These are phyloP conservation scores for Ictalurus furcatus DNA, from an alignment of 2,113 vertebrate species.

Conservation along the genomic window DNA sequence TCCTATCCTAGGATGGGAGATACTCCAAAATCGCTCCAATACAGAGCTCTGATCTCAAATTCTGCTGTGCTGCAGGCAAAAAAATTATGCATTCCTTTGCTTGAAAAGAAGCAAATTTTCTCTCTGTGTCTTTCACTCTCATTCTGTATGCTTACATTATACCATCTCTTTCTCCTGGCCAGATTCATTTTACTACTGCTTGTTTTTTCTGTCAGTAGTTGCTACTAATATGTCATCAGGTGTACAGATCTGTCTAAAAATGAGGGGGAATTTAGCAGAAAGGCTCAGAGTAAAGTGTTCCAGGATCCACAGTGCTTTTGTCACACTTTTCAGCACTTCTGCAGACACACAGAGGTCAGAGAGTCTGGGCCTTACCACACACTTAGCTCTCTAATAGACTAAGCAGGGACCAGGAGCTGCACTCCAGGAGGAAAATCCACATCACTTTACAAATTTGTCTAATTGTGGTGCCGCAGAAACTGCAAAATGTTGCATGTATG, in stretches of 20 bases:
- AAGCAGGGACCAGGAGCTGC: slow-evolving; percentile 5
- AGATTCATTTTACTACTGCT: slow-evolving; percentile 35
- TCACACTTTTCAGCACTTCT: slow-evolving; percentile 28
- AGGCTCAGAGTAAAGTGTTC: background rate
- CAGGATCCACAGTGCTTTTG: slow-evolving; percentile 30
- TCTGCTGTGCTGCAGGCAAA: slow-evolving; percentile 21
- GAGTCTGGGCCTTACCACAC: slow-evolving; percentile 41
- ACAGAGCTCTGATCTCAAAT: slow-evolving; percentile 15
- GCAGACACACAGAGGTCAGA: slow-evolving; percentile 39
- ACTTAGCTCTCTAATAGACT: slow-evolving; percentile 23
- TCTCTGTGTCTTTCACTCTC: background rate
- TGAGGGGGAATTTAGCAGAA: slow-evolving; percentile 26
- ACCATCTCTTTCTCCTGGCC: slow-evolving; percentile 14
- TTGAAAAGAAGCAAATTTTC: slow-evolving; percentile 27
- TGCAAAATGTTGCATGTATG: background rate
- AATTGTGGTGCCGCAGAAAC: background rate
- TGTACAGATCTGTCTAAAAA: slow-evolving; percentile 33
- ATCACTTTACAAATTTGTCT: background rate
- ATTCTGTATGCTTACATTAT: slow-evolving; percentile 26
- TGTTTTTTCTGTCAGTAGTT: slow-evolving; percentile 46
- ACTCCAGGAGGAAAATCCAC: slow-evolving; percentile 15
- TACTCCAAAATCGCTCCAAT: slow-evolving; percentile 18
- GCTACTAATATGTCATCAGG: slow-evolving; percentile 23
- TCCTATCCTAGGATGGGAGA: background rate
- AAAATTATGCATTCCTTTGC: slow-evolving; percentile 33